A percentile compares a stretch with the other conserved stretches of the same genome.
phyloP scores from a whole-genome alignment of 2,888 invertebrate species.

The Rhogogaster chlorosoma region DNA sequence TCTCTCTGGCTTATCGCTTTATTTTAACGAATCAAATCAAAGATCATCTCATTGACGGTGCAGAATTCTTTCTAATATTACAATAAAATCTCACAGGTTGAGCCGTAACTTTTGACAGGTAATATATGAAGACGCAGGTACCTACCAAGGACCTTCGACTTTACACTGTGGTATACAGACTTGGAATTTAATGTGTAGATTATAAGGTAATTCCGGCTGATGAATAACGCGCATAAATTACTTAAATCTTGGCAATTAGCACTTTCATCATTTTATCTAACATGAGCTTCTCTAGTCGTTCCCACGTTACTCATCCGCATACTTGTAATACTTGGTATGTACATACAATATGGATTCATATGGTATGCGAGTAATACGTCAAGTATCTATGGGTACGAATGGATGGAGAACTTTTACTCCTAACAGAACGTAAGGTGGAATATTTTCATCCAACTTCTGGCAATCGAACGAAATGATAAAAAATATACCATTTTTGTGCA shows the following conservation, averaged over 20 bases:
- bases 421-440: not conserved
- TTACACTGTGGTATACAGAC: not conserved
- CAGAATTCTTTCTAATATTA: not conserved
- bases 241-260: conserved; percentile 37
- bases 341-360: not conserved
- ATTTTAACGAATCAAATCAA: not conserved
- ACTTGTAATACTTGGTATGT: not conserved
- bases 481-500: not conserved
- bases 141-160: not conserved
- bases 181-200: conserved; percentile 29
- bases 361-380: not conserved
- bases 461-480: not conserved
- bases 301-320: conserved; percentile 35
- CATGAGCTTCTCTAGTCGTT: conserved; percentile 20
- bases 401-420: not conserved
- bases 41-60: not conserved
- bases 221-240: conserved; percentile 38
- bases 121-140: not conserved
- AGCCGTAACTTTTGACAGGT: not conserved
- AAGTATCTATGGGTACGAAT: not conserved
- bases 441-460: not conserved
- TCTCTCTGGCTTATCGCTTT: not conserved
- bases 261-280: conserved; percentile 34
- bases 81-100: not conserved
- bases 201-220: conserved; percentile 24